Evolutionary conservation across 2,888 invertebrate genomes (phyloP).

Genomic region (Diplolepis rosae): DNA sequence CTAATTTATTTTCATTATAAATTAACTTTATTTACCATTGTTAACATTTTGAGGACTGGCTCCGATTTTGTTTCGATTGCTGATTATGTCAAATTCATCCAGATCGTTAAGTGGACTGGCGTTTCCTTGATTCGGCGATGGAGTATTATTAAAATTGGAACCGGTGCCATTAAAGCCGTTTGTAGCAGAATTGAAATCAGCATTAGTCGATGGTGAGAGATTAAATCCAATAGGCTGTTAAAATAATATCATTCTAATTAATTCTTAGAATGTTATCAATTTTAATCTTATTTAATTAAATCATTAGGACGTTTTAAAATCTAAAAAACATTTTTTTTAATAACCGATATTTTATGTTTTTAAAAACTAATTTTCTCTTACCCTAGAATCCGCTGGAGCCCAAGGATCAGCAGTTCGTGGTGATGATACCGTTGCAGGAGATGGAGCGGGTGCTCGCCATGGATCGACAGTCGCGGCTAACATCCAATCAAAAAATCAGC

Average conservation of each 20-base stretch:
- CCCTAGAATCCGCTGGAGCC: conserved; percentile 72
- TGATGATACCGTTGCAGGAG: conserved; percentile 59
- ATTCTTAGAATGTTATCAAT: neutral
- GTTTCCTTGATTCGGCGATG: conserved; percentile 60
- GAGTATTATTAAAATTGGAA: conserved; percentile 61
- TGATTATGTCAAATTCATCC: conserved; percentile 91
- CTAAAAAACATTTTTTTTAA: too few relatives aligned
- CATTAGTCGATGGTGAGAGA: conserved; percentile 56
- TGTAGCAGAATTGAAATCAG: conserved; percentile 58
- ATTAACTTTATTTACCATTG: conserved; percentile 60
- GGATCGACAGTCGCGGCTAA: conserved; percentile 68
- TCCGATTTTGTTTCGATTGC: conserved; percentile 80
- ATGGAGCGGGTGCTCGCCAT: conserved; percentile 63
- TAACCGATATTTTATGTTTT: too few relatives aligned
- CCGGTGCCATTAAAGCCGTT: conserved; percentile 68
- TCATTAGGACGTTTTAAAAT: too few relatives aligned
- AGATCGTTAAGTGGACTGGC: conserved; percentile 80
- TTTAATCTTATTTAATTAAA: too few relatives aligned
- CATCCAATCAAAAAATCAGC: conserved; percentile 40
- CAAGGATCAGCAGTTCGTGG: conserved; percentile 75
- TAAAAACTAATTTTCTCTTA: conserved; percentile 32
- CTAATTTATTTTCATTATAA: neutral
- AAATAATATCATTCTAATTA: neutral
- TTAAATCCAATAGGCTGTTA: conserved; percentile 66
- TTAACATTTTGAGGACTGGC: conserved; percentile 67